These are phyloP conservation scores for Lacanobia oleracea DNA, from an alignment of 2,888 invertebrate species.

Conservation along the genomic window DNA sequence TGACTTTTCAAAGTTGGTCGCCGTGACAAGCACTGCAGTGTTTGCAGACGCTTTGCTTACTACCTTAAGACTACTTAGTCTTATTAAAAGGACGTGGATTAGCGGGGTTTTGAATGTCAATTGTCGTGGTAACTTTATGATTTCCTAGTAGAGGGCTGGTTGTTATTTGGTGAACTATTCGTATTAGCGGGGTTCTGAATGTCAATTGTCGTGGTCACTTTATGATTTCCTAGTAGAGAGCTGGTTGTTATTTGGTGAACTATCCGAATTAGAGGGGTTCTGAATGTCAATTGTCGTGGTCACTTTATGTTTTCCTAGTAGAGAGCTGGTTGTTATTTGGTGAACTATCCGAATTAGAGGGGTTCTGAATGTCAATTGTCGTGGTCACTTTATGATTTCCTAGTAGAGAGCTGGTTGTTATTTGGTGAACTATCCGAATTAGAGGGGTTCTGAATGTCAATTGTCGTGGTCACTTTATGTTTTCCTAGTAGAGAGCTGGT, in stretches of 20 bases:
- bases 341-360: not conserved
- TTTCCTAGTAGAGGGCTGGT: no score
- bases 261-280: not conserved
- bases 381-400: not conserved
- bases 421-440: not conserved
- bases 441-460: constrained; percentile 5
- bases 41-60: constrained; percentile 25
- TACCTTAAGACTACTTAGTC: constrained; percentile 11
- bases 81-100: constrained; percentile 10
- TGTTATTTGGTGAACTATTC: no score
- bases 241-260: no score
- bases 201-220: not conserved
- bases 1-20: constrained; percentile 56
- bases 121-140: not conserved
- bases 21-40: constrained; percentile 44
- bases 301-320: no score
- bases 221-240: no score
- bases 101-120: constrained; percentile 3
- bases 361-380: constrained; percentile 8
- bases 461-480: not conserved
- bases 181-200: not conserved
- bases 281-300: constrained; percentile 10
- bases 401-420: no score
- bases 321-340: no score
- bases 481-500: no score